Conservation (phyloP, 1,140 invertebrate species). For the Eciton burchellii region DNA sequence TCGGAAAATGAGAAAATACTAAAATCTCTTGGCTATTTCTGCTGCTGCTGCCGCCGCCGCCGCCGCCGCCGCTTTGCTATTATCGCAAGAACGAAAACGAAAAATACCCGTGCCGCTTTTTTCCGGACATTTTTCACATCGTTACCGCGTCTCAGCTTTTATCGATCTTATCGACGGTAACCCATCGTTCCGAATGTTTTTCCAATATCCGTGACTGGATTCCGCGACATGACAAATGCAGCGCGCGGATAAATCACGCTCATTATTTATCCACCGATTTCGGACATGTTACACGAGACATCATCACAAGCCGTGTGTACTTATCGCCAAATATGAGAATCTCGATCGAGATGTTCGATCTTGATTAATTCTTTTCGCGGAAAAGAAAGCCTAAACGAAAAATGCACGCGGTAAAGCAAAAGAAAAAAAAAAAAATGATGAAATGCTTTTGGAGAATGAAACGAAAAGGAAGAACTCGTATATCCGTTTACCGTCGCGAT, state of each 20-base stretch:
- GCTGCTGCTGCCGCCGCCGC: neutral
- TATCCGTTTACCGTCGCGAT: too few species aligned
- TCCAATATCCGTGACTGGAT: conserved; percentile 62
- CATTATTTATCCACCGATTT: conserved; percentile 51
- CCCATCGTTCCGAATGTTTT: conserved; percentile 52
- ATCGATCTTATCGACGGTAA: conserved; percentile 53
- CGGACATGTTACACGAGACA: conserved; percentile 42
- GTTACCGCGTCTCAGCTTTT: conserved; percentile 59
- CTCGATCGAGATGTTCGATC: too few species aligned
- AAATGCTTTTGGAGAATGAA: conserved; percentile 4
- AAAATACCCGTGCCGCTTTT: conserved; percentile 17
- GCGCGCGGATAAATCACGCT: conserved; percentile 48
- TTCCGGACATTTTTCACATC: conserved; percentile 58
- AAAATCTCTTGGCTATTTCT: conserved; percentile 9
- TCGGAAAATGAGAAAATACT: conserved; percentile 46
- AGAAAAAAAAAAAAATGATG: neutral
- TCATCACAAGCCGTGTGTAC: neutral
- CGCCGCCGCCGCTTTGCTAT: too few species aligned
- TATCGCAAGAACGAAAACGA: conserved; percentile 36
- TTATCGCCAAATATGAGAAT: conserved; percentile 7
- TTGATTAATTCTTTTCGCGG: too few species aligned
- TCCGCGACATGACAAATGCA: conserved; percentile 57
- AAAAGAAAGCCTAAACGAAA: neutral
- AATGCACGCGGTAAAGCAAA: neutral
- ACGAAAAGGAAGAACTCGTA: neutral